phyloP scores from a whole-genome alignment of 2,888 invertebrate species.

The Epirrhoe tristata region DNA sequence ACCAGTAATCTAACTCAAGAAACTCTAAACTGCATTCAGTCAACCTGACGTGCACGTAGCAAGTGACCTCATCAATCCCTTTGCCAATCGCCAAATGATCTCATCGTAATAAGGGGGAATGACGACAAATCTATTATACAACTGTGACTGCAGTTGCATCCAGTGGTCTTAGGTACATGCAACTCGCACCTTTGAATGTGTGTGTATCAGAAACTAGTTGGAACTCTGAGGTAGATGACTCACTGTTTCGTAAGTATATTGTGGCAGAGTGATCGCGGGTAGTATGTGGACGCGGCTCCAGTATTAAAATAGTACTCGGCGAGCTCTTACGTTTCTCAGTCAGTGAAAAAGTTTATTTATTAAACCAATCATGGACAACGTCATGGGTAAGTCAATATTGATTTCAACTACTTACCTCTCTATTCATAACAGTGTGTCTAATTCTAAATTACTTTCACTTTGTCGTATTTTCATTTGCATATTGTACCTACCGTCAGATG shows the following conservation, averaged over 20 bases:
- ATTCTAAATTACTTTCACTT: neutral
- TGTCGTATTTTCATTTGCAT: neutral
- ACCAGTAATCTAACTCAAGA: constrained; percentile 14
- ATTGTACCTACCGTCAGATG: constrained; percentile 3
- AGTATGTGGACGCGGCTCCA: constrained; percentile 48
- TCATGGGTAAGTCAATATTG: constrained; percentile 70
- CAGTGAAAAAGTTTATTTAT: constrained; percentile 53
- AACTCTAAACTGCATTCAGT: neutral
- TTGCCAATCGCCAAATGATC: neutral
- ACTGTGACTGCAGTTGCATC: neutral
- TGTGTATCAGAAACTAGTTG: constrained; percentile 6
- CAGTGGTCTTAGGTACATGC: neutral
- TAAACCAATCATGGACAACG: constrained; percentile 69
- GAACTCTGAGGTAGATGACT: constrained; percentile 16
- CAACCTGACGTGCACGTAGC: neutral
- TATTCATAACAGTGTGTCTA: neutral
- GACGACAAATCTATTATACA: neutral
- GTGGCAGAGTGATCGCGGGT: constrained; percentile 43
- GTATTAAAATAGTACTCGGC: constrained; percentile 65
- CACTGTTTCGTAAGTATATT: constrained; percentile 24
- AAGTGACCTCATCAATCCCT: neutral
- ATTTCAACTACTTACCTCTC: constrained; percentile 17
- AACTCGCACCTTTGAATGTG: constrained; percentile 3
- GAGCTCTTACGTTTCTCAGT: constrained; percentile 55
- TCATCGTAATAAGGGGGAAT: neutral